Conservation (phyloP, 2,888 invertebrate genomes). For the Epistrophe eligans region DNA sequence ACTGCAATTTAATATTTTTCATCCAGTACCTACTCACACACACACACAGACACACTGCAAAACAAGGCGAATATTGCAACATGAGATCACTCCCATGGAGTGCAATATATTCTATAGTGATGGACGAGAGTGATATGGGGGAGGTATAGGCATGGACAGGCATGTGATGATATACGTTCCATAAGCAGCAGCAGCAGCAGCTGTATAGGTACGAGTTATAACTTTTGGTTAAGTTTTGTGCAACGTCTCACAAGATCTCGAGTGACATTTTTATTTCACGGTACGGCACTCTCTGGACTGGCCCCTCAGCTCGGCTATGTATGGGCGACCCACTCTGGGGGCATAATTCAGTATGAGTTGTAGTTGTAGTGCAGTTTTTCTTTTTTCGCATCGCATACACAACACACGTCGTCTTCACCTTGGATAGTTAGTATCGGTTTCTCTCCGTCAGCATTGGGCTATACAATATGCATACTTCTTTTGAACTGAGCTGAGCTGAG, state of each 20-base stretch:
- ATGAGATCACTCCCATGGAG: slow-evolving; percentile 62
- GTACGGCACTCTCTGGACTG: slow-evolving; percentile 39
- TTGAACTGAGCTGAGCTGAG: slow-evolving; percentile 59
- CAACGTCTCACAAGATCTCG: slow-evolving; percentile 65
- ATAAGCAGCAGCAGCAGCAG: background rate
- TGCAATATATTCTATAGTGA: slow-evolving; percentile 20
- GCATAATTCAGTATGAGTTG: slow-evolving; percentile 71
- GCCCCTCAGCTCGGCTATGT: background rate
- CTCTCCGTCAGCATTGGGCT: slow-evolving; percentile 35
- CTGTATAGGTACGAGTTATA: slow-evolving; percentile 5
- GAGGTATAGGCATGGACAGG: slow-evolving; percentile 24
- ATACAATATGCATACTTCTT: slow-evolving; percentile 43
- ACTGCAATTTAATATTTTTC: slow-evolving; percentile 75
- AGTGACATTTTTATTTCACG: slow-evolving; percentile 74
- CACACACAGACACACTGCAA: background rate
- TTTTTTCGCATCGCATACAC: slow-evolving; percentile 10
- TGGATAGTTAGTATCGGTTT: slow-evolving; percentile 42
- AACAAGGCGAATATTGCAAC: slow-evolving; percentile 58
- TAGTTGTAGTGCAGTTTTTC: slow-evolving; percentile 59
- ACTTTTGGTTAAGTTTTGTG: slow-evolving; percentile 45
- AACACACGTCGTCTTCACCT: slow-evolving; percentile 33
- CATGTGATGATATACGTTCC: slow-evolving; percentile 11
- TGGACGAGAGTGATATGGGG: slow-evolving; percentile 27
- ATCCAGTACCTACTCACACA: slow-evolving; percentile 4
- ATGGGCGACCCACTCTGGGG: slow-evolving; percentile 58